Conservation (phyloP, 1,140 invertebrate species). For the Notospermus geniculatus region DNA sequence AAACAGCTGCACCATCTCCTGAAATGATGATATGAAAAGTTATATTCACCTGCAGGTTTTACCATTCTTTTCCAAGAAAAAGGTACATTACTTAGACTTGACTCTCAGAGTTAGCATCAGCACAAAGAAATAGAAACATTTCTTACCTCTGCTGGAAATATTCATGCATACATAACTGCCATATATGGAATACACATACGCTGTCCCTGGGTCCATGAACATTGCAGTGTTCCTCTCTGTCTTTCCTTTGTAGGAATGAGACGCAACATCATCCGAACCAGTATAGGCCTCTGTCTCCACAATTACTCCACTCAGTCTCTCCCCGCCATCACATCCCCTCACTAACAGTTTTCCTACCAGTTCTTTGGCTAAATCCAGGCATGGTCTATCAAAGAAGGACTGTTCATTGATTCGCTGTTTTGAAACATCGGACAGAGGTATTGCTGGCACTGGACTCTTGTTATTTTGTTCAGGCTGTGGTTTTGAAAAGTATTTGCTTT, state of each 20-base stretch:
- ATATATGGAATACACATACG: slow-evolving; percentile 78
- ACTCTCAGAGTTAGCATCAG: no score
- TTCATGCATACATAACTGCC: slow-evolving; percentile 83
- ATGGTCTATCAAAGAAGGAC: slow-evolving; percentile 35
- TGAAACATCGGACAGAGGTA: no score
- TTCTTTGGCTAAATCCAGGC: slow-evolving; percentile 59
- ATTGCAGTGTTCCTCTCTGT: slow-evolving; percentile 72
- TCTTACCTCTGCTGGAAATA: slow-evolving; percentile 70
- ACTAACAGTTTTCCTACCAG: slow-evolving; percentile 65
- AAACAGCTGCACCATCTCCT: slow-evolving; percentile 69
- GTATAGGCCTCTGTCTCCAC: slow-evolving; percentile 80
- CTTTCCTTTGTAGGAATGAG: slow-evolving; percentile 68
- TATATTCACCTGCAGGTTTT: no score
- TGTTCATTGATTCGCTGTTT: no score
- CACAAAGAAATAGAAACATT: not conserved
- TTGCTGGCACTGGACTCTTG: no score
- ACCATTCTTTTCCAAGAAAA: no score
- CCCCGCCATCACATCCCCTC: slow-evolving; percentile 45
- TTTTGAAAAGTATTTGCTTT: no score
- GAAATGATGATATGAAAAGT: slow-evolving; percentile 22
- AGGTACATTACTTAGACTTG: no score
- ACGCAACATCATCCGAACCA: slow-evolving; percentile 71
- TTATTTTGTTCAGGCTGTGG: no score
- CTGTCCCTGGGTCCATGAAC: slow-evolving; percentile 78
- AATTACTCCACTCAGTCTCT: slow-evolving; percentile 65